phyloP scores from a whole-genome alignment of 2,888 invertebrate genomes.

The Steinernema hermaphroditum region DNA sequence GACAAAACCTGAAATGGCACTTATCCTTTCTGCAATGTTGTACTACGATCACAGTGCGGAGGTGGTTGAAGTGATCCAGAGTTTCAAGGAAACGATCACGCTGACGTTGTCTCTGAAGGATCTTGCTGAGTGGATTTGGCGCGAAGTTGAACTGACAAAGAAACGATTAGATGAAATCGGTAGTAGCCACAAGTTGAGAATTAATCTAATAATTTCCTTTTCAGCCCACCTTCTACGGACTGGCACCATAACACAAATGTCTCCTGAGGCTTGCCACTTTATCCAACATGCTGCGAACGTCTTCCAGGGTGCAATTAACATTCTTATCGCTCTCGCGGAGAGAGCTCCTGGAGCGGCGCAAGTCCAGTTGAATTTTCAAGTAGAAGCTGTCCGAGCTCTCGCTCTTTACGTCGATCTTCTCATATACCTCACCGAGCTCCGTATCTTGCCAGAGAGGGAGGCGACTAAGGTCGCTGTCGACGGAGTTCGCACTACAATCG shows the following conservation, averaged over 20 bases:
- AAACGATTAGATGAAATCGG: conserved; percentile 23
- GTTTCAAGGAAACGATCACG: not conserved
- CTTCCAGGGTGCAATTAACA: not conserved
- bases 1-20: not conserved
- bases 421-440: not conserved
- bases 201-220: not conserved
- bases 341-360: not conserved
- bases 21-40: conserved; percentile 15
- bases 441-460: not conserved
- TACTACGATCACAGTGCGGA: not conserved
- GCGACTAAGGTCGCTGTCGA: not conserved
- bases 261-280: not conserved
- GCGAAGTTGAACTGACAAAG: conserved; percentile 16
- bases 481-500: not conserved
- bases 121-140: conserved; percentile 17
- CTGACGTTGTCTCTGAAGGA: not conserved
- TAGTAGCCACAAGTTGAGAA: too few species aligned
- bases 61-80: not conserved
- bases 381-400: not conserved
- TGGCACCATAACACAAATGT: conserved; percentile 6
- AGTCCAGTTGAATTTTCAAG: not conserved
- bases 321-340: not conserved
- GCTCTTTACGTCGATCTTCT: not conserved
- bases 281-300: not conserved
- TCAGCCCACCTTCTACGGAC: not conserved